Evolutionary conservation across 2,888 invertebrate species (phyloP), one percentile per base, ranked within the genome.

Genomic region (Acrobasis repandana): DNA sequence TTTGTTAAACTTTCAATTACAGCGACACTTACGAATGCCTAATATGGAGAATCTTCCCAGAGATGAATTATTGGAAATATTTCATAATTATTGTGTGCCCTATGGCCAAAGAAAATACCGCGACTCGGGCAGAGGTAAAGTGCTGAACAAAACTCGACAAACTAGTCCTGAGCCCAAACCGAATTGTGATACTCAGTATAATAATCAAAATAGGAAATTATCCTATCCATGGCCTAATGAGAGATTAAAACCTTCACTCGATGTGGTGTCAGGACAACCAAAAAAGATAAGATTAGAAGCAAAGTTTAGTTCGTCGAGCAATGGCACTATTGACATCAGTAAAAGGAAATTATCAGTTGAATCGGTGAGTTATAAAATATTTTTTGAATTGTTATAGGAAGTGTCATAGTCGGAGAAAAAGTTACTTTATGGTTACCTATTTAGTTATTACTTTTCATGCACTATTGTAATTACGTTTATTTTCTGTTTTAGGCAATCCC

Each of bases 31-130:
- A 52, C 79, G 81, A 56, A 63, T 91, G 46, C 75, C 83, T 10
- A 76, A 85, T 63, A 68, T 91, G 6, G 73, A 79, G 58, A 71
- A 56, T 11, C 80, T 90, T 82, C 67, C 69, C 15, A 83, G 92
- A 65, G 82, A 85, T 38, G 82, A 87, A n/a, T 69, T 93, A 43
- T 69, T 93, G 63, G 82, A 88, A 11, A 49, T 92, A 63, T 92
- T 91, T 67, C 89, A 89, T 62, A 77, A 87, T 58, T 93, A 76
- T 70, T 93, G 92, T 69, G 82, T 92, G 1, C 93, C 93, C 2
- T 86, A 85, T 52, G 88, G 90, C 0, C 93, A 92, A 71, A 81
- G 93, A 62, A 89, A 81, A 64, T 86, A 86, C 58, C 80, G 86
- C 64, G 91, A 92, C 65, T 78, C 88, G 0, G 89, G 89, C 0